Evolutionary conservation across 2,888 invertebrate genomes (phyloP).

Genomic region (Eilema caniola): DNA sequence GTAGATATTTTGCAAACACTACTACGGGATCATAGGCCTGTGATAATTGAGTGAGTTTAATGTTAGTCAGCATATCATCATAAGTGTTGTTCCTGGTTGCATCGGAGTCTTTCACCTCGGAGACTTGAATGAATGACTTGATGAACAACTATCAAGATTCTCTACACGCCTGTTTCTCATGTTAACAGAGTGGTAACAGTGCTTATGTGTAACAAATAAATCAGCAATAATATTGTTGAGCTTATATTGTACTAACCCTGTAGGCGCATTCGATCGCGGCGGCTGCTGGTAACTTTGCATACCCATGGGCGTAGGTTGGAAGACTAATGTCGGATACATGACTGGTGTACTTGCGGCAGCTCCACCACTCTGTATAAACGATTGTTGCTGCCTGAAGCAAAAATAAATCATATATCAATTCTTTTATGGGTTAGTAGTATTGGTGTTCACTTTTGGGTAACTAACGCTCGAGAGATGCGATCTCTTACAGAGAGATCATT

Average conservation of each 20-base stretch:
- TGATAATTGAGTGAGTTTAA: too few species aligned
- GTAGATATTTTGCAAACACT: too few species aligned
- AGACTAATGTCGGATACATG: slow-evolving; percentile 77
- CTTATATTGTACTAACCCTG: slow-evolving; percentile 64
- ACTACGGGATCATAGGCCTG: too few species aligned
- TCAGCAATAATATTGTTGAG: neutral
- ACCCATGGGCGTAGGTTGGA: slow-evolving; percentile 74
- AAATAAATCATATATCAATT: neutral
- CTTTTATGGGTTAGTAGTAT: neutral
- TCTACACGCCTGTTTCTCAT: too few species aligned
- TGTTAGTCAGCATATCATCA: too few species aligned
- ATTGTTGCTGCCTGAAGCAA: slow-evolving; percentile 73
- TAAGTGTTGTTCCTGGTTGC: too few species aligned
- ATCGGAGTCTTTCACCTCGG: too few species aligned
- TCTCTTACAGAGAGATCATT: neutral
- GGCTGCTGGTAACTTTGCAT: slow-evolving; percentile 77
- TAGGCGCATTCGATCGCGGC: slow-evolving; percentile 72
- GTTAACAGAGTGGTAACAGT: too few species aligned
- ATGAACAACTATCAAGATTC: too few species aligned
- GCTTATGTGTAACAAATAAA: too few species aligned
- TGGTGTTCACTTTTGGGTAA: neutral
- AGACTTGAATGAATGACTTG: too few species aligned
- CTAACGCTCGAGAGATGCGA: neutral
- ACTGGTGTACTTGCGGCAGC: slow-evolving; percentile 71
- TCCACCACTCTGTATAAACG: slow-evolving; percentile 68